Evolutionary conservation across 2,113 vertebrate species (phyloP), one percentile per base, ranked within the genome.

Genomic region (Stictonetta naevosa): DNA sequence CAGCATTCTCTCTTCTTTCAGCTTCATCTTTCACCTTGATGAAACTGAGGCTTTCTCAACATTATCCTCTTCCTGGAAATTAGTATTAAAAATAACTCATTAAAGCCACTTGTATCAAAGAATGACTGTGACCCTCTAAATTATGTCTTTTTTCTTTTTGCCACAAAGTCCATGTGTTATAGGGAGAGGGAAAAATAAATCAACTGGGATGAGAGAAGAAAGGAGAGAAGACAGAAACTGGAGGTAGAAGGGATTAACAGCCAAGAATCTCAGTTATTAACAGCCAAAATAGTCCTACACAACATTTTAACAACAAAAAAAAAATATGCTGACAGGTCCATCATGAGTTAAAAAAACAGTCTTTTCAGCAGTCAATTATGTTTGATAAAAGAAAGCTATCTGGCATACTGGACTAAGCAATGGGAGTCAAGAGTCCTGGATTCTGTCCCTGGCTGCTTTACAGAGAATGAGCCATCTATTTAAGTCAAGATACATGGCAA

Each of bases 291-390:
- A 95, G 84, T 71, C 86, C 85, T 44, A 40, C 2, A 4, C n/a
- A 79, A 36, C 79, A 76, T 92, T 97, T 86, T 95, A 97, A 97
- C 90, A 10, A 95, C 92, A 93, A 96, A 85, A 95, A 92, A 93
- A 96, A 85, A 77, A 64, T 94, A 89, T 93, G 90, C 93, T 95
- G 96, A 92, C 20, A 94, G 83, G 74, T 88, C 81, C 96, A 74
- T 81, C 63, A 81, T 89, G 73, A 96, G 77, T 95, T 97, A 88
- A 96, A 97, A 97, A 95, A 11, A 66, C 80, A 96, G 63, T 94
- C 81, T 95, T 97, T 98, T 95, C 95, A 97, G 88, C 85, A 96
- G 93, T 97, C 93, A 73, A 77, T 97, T 97, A 88, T 91, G 79
- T 84, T 93, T 93, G 88, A 93, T 95, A 95, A 67, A 90, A 75